phyloP scores from a whole-genome alignment of 2,113 vertebrate species.

The Thinocorus orbignyianus region DNA sequence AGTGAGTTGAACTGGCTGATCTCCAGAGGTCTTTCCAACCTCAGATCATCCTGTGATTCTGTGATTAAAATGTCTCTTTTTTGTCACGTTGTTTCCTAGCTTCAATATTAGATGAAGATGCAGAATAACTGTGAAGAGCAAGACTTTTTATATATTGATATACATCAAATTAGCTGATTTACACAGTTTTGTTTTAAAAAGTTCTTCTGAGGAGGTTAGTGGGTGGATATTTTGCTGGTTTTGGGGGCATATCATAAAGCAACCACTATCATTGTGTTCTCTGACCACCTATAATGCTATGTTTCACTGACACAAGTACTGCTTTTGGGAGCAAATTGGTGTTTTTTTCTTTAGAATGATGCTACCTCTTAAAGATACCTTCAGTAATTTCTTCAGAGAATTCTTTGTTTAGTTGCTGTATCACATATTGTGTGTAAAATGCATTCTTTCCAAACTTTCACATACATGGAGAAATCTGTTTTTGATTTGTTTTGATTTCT shows the following conservation, averaged over 20 bases:
- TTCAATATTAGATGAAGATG: fast-evolving
- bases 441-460: background rate
- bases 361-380: background rate
- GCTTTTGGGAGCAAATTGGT: background rate
- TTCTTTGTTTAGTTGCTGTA: background rate
- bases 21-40: too few species aligned
- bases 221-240: background rate
- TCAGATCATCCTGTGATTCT: too few species aligned
- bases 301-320: background rate
- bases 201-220: background rate
- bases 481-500: background rate
- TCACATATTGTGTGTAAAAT: background rate
- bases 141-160: background rate
- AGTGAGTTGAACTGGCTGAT: too few species aligned
- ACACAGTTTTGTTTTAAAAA: background rate
- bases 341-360: background rate
- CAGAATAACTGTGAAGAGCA: background rate
- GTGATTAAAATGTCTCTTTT: background rate
- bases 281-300: background rate
- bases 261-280: background rate
- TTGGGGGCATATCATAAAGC: background rate
- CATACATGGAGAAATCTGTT: background rate
- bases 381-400: background rate
- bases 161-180: background rate
- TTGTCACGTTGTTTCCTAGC: background rate